Percentiles rank a stretch among this genome's conserved stretches.
These are phyloP conservation scores for Cerastoderma edule DNA, from an alignment of 2,888 invertebrate species.

Conservation along the genomic window DNA sequence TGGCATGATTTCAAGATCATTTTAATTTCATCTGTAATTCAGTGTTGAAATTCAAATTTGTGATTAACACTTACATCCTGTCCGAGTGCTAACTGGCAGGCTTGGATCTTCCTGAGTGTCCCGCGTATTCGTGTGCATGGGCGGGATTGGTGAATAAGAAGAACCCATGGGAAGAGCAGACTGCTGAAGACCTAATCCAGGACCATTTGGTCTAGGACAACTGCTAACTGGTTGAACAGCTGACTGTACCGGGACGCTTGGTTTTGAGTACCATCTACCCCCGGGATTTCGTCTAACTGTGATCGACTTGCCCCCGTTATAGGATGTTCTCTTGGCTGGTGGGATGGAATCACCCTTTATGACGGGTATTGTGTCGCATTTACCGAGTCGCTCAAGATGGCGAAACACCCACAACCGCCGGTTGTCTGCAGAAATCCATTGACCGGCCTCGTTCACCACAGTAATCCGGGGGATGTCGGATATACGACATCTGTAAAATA, in stretches of 20 bases:
- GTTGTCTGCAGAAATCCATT: constrained; percentile 33
- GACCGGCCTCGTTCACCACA: constrained; percentile 2
- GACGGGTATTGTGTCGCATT: constrained; percentile 20
- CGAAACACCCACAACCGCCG: constrained; percentile 35
- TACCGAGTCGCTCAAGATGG: constrained; percentile 28
- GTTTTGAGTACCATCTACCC: constrained; percentile 24
- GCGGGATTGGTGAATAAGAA: not conserved
- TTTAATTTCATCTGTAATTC: too few relatives aligned
- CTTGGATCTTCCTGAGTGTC: not conserved
- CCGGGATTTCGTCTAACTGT: constrained; percentile 22
- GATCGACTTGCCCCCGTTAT: constrained; percentile 9
- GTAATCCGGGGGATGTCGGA: constrained; percentile 24
- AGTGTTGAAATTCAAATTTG: too few relatives aligned
- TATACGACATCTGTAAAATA: constrained; percentile 19
- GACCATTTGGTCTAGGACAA: not conserved
- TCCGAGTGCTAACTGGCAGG: too few relatives aligned
- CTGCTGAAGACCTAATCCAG: not conserved
- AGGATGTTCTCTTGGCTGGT: constrained; percentile 11
- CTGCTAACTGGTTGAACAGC: not conserved
- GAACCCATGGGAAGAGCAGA: not conserved
- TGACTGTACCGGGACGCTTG: not conserved
- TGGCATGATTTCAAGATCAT: too few relatives aligned
- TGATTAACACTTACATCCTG: too few relatives aligned
- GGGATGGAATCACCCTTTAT: not conserved
- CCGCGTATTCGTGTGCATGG: not conserved